phyloP scores from a whole-genome alignment of 2,113 vertebrate species.

The Craseonycteris thonglongyai region DNA sequence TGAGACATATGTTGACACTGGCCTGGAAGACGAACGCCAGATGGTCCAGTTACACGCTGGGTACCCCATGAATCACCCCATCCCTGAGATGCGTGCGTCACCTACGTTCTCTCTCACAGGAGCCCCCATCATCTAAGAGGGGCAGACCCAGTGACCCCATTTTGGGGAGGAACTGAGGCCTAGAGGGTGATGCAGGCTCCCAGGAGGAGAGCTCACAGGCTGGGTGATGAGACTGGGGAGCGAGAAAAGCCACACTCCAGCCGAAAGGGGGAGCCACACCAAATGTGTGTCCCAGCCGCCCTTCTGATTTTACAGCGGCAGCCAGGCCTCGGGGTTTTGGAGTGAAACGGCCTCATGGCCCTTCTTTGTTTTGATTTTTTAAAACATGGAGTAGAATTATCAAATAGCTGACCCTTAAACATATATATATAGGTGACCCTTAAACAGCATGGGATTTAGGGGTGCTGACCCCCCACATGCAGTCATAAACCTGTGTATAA shows the following conservation, averaged over 20 bases:
- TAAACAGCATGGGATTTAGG: neutral
- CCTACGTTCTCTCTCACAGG: neutral
- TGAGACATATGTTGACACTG: neutral
- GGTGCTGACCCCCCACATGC: neutral
- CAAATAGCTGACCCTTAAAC: too few relatives aligned
- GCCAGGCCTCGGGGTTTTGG: too few relatives aligned
- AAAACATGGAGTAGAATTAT: neutral
- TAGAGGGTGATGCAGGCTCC: neutral
- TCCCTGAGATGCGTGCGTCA: neutral
- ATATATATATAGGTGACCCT: too few relatives aligned
- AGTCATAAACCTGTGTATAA: neutral
- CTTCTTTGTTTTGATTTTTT: neutral
- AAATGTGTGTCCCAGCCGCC: accelerated
- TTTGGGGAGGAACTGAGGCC: neutral
- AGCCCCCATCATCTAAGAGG: neutral
- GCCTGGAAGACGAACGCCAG: neutral
- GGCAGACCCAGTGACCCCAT: neutral
- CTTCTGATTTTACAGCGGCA: too few relatives aligned
- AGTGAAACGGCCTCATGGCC: neutral
- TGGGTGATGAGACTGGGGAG: too few relatives aligned
- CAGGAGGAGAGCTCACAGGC: neutral
- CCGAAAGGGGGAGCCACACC: too few relatives aligned
- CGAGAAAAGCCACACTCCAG: neutral
- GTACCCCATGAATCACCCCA: neutral
- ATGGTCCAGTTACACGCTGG: neutral